phyloP scores from a whole-genome alignment of 2,797 vertebrate species.

The Crocidura indochinensis region DNA sequence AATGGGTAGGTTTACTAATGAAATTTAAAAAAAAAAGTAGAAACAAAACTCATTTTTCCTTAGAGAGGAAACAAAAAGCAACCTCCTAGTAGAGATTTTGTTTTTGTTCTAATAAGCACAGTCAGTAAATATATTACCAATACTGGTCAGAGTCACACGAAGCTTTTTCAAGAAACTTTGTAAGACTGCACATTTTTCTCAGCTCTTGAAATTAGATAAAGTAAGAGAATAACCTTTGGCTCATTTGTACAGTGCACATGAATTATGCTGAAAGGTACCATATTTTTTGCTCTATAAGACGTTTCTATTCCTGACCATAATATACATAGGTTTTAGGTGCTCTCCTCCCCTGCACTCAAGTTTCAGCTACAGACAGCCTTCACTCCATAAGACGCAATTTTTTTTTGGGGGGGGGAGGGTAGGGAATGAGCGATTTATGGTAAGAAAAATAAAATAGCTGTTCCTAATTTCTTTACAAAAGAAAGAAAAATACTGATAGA shows the following conservation, averaged over 20 bases:
- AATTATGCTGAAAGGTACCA: constrained; percentile 5
- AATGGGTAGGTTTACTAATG: constrained; percentile 17
- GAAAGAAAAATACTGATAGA: not conserved
- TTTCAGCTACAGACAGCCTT: too few species aligned
- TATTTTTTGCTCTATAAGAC: too few species aligned
- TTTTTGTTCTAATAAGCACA: constrained; percentile 4
- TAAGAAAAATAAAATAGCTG: not conserved
- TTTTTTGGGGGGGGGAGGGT: too few species aligned
- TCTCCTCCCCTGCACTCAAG: too few species aligned
- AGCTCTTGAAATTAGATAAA: constrained; percentile 9
- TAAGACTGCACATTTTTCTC: constrained; percentile 21
- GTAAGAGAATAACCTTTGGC: not conserved
- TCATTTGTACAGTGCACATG: not conserved
- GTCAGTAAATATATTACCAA: constrained; percentile 20
- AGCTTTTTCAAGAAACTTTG: constrained; percentile 41
- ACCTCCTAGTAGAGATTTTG: not conserved
- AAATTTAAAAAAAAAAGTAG: not conserved
- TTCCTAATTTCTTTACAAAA: not conserved
- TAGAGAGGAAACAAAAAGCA: constrained; percentile 34
- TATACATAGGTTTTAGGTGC: too few species aligned
- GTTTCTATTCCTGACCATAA: too few species aligned
- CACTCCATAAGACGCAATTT: too few species aligned
- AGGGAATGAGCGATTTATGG: too few species aligned
- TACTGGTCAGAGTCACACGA: not conserved
- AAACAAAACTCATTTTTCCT: constrained; percentile 60